A percentile compares a stretch with the other conserved stretches of the same genome.
Conservation (phyloP, 2,113 vertebrate genomes). For the Sitta europaea region DNA sequence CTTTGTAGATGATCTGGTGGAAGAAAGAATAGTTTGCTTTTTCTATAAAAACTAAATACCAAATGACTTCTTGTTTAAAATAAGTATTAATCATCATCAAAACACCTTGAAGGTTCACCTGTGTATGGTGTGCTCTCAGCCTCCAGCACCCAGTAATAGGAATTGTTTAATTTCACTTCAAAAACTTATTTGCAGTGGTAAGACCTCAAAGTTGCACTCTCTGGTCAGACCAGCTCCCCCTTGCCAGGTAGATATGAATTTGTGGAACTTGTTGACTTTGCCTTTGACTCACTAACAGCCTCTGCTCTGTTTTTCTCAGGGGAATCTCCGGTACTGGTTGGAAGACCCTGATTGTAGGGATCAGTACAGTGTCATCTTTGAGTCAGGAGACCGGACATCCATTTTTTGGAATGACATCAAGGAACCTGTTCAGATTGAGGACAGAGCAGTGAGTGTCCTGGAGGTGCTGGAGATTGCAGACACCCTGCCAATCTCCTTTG, state of each 20-base stretch:
- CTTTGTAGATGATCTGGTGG: neutral
- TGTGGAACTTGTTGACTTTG: neutral
- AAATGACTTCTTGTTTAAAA: neutral
- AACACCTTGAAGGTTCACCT: neutral
- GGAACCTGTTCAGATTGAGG: constrained; percentile 88
- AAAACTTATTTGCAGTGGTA: neutral
- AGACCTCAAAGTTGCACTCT: neutral
- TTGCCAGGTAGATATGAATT: neutral
- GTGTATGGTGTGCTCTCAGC: neutral
- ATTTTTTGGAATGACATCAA: constrained; percentile 95
- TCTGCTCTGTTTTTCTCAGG: constrained; percentile 64
- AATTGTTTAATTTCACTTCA: neutral
- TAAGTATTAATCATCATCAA: neutral
- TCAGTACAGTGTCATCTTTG: constrained; percentile 98
- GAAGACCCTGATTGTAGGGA: constrained; percentile 95
- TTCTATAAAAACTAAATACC: neutral
- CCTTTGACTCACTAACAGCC: neutral
- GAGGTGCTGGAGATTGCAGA: neutral
- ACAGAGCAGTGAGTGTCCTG: constrained; percentile 85
- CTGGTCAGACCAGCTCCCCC: neutral
- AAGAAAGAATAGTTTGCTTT: neutral
- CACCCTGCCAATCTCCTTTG: neutral
- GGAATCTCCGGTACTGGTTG: constrained; percentile 94
- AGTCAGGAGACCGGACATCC: constrained; percentile 91
- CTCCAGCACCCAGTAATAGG: neutral